phyloP scores from a whole-genome alignment of 2,888 invertebrate genomes.

The Parascotia fuliginaria region DNA sequence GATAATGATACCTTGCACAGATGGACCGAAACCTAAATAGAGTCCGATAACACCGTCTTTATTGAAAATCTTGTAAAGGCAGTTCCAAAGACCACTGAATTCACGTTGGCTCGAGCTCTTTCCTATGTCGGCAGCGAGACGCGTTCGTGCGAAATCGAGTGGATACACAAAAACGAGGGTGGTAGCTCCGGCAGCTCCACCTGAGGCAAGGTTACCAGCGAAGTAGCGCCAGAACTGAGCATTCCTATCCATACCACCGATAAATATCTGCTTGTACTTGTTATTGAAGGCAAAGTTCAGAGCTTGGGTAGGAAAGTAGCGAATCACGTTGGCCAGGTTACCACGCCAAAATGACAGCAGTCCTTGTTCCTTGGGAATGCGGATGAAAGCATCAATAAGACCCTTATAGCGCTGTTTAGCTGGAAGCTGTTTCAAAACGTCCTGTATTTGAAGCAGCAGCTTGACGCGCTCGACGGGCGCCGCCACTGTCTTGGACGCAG shows the following conservation, averaged over 20 bases:
- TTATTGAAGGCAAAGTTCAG: conserved; percentile 99
- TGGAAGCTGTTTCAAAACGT: conserved; percentile 96
- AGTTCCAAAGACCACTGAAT: conserved; percentile 95
- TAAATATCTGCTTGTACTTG: conserved; percentile 96
- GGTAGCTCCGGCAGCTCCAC: conserved; percentile 97
- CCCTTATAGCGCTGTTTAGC: conserved; percentile 96
- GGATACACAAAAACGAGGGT: conserved; percentile 98
- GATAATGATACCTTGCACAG: conserved; percentile 98
- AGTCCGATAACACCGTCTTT: conserved; percentile 93
- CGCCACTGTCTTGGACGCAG: conserved; percentile 97
- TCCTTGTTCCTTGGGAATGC: conserved; percentile 96
- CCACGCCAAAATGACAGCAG: conserved; percentile 96
- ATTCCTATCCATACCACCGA: conserved; percentile 95
- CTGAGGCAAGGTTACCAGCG: conserved; percentile 95
- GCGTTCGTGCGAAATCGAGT: conserved; percentile 97
- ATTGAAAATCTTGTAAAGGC: conserved; percentile 94
- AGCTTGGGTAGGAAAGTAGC: conserved; percentile 98
- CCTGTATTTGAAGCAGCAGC: conserved; percentile 97
- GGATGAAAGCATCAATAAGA: conserved; percentile 95
- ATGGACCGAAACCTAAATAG: conserved; percentile 97
- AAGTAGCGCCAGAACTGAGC: conserved; percentile 97
- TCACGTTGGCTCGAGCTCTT: conserved; percentile 91
- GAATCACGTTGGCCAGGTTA: conserved; percentile 97
- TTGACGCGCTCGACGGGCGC: conserved; percentile 99
- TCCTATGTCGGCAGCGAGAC: conserved; percentile 94